Percentiles rank a stretch among this genome's conserved stretches.
Conservation (phyloP, 2,113 vertebrate species). For the Taurulus bubalis region DNA sequence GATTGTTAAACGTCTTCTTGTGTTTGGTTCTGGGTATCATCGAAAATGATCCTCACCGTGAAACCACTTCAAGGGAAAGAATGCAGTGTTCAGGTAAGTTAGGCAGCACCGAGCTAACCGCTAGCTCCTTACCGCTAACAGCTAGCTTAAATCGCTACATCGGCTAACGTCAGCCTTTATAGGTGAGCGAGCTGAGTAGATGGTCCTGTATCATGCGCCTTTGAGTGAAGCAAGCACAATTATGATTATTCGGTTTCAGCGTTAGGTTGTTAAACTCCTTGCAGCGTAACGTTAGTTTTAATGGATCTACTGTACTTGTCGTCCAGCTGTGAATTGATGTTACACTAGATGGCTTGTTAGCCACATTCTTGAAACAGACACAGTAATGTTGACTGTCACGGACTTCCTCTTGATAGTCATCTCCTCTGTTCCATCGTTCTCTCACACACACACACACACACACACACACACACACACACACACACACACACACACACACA, state of each 20-base stretch:
- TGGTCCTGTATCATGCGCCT: background rate
- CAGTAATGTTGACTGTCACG: background rate
- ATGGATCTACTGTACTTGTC: too few relatives aligned
- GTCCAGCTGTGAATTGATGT: background rate
- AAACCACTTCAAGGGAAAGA: constrained; percentile 87
- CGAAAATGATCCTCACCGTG: constrained; percentile 85
- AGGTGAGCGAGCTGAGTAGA: background rate
- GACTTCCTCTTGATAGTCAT: background rate
- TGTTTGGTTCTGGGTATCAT: constrained; percentile 4
- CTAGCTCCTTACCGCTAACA: constrained; percentile 3
- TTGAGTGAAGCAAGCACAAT: background rate
- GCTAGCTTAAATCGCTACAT: constrained; percentile 12
- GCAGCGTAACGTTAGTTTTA: too few relatives aligned
- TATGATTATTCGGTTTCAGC: background rate
- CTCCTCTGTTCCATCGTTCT: background rate
- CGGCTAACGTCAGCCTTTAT: background rate
- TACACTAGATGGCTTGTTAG: constrained; percentile 3
- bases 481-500: too few relatives aligned
- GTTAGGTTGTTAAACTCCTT: too few relatives aligned
- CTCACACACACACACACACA: too few relatives aligned
- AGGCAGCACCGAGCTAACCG: background rate
- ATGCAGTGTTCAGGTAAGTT: constrained; percentile 83
- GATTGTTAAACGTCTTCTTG: background rate
- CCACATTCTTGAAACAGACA: background rate
- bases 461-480: too few relatives aligned